Percentiles rank a stretch among this genome's conserved stretches.
Conservation (phyloP, 2,888 invertebrate species). For the Apodemia mormo region DNA sequence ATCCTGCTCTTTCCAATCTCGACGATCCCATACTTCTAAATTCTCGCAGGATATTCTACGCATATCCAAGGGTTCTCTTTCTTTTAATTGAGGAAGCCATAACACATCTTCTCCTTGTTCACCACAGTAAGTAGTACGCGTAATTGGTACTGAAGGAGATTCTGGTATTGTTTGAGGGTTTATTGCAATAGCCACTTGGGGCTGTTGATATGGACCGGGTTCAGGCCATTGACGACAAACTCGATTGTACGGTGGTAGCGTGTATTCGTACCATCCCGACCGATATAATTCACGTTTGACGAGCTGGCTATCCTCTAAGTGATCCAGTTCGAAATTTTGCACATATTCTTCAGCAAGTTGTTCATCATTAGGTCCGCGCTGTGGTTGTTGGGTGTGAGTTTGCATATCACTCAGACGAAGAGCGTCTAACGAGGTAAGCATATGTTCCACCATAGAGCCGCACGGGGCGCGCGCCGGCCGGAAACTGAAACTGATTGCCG, state of each 20-base stretch:
- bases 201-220: constrained; percentile 81
- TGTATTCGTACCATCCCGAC: constrained; percentile 74
- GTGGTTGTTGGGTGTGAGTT: constrained; percentile 74
- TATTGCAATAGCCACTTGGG: constrained; percentile 82
- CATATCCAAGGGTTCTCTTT: constrained; percentile 89
- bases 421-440: constrained; percentile 69
- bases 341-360: constrained; percentile 95
- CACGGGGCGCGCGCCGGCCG: constrained; percentile 79
- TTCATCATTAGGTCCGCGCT: constrained; percentile 72
- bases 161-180: constrained; percentile 93
- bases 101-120: constrained; percentile 87
- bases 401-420: constrained; percentile 81
- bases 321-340: constrained; percentile 94
- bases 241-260: constrained; percentile 70
- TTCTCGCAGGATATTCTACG: constrained; percentile 87
- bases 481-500: constrained; percentile 69
- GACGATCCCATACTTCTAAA: constrained; percentile 86
- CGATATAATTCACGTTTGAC: constrained; percentile 89
- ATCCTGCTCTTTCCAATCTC: constrained; percentile 82
- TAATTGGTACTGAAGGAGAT: constrained; percentile 85
- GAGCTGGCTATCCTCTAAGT: constrained; percentile 86
- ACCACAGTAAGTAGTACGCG: constrained; percentile 78
- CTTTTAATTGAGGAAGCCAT: constrained; percentile 87
- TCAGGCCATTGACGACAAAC: constrained; percentile 84
- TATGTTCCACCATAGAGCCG: constrained; percentile 82